Conservation (phyloP, 2,113 vertebrate genomes). For the Bettongia penicillata region DNA sequence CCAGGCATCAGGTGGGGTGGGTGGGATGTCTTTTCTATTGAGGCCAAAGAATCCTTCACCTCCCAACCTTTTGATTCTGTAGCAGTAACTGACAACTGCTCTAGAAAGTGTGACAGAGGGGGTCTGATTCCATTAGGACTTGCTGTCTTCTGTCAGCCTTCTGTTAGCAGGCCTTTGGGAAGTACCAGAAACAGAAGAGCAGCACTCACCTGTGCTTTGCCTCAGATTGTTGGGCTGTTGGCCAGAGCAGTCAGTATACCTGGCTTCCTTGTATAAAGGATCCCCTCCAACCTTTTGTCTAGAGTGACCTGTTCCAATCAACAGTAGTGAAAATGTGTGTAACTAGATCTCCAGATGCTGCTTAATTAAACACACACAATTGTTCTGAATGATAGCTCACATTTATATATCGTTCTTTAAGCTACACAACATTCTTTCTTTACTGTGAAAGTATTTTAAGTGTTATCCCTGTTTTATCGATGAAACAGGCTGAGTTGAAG, state of each 20-base stretch:
- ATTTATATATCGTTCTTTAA: background rate
- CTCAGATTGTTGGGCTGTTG: constrained; percentile 42
- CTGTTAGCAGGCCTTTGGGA: background rate
- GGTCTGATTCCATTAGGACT: constrained; percentile 2
- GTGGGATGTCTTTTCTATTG: background rate
- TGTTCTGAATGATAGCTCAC: constrained; percentile 26
- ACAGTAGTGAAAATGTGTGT: constrained; percentile 22
- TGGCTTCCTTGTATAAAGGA: constrained; percentile 29
- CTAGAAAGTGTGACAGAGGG: background rate
- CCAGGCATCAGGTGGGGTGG: background rate
- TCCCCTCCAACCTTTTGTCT: constrained; percentile 17
- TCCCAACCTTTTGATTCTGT: background rate
- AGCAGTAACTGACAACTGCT: background rate
- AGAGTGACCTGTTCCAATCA: constrained; percentile 48
- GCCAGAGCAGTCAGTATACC: constrained; percentile 18
- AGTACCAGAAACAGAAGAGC: background rate
- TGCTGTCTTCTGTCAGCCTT: constrained; percentile 30
- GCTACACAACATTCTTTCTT: background rate
- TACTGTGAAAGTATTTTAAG: background rate
- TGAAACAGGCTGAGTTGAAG: background rate
- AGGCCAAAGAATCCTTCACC: constrained; percentile 53
- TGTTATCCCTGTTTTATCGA: background rate
- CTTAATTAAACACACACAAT: background rate
- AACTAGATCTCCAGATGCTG: background rate
- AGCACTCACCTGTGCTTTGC: background rate